Evolutionary conservation across 2,113 vertebrate species (phyloP).

Genomic region (Gymnobelideus leadbeateri): DNA sequence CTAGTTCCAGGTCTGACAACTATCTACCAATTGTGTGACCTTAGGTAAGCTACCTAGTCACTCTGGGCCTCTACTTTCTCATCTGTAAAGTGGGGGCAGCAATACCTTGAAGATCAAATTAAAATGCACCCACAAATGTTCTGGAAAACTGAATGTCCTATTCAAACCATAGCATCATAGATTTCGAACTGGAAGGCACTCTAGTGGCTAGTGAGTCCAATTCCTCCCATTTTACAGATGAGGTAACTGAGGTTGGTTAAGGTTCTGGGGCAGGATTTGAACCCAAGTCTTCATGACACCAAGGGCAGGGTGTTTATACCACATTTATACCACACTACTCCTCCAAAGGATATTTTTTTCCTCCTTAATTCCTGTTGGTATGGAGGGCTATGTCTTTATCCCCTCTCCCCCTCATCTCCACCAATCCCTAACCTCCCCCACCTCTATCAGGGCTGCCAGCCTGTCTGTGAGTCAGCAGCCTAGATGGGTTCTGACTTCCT

Average conservation of each 20-base stretch:
- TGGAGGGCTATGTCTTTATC: slow-evolving; percentile 23
- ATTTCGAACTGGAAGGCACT: not conserved
- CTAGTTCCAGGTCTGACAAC: not conserved
- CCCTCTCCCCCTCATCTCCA: slow-evolving; percentile 70
- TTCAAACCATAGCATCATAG: not conserved
- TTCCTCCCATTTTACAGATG: not conserved
- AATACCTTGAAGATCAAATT: not conserved
- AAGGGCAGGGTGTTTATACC: not conserved
- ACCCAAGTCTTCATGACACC: not conserved
- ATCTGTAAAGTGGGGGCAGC: not conserved
- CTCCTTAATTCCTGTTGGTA: not conserved
- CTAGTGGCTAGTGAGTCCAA: not conserved
- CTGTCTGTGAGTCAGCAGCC: slow-evolving; percentile 91
- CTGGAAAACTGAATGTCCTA: not conserved
- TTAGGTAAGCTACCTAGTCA: not conserved
- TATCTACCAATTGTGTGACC: not conserved
- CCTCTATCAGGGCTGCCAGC: slow-evolving; percentile 85
- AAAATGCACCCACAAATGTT: not conserved
- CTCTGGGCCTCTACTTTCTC: not conserved
- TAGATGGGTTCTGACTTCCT: slow-evolving; percentile 80
- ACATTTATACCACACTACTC: not conserved
- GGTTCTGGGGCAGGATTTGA: not conserved
- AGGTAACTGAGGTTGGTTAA: not conserved
- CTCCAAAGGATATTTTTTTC: not conserved
- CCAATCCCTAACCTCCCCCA: not conserved